phyloP scores from a whole-genome alignment of 2,888 invertebrate species.

The Euplagia quadripunctaria region DNA sequence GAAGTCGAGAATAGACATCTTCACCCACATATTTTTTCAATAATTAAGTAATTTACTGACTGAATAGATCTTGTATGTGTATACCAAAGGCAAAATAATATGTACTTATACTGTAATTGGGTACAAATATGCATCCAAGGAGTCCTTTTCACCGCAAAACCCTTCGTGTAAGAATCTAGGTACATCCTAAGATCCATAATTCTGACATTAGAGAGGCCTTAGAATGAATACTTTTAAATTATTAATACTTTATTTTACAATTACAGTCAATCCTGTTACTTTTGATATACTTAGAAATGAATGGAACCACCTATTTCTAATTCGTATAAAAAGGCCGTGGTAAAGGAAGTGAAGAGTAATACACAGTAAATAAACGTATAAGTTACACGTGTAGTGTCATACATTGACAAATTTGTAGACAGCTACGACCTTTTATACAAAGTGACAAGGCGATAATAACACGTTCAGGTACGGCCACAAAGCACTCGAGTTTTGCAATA shows the following conservation, averaged over 20 bases:
- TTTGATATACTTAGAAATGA: background rate
- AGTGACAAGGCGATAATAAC: constrained; percentile 54
- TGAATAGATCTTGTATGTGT: background rate
- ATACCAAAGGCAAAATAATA: constrained; percentile 3
- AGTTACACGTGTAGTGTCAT: constrained; percentile 59
- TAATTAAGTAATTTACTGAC: constrained; percentile 13
- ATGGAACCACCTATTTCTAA: background rate
- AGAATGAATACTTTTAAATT: too few species aligned
- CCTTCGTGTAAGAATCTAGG: too few species aligned
- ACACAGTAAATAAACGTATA: constrained; percentile 39
- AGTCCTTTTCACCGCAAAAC: too few species aligned
- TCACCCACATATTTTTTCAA: background rate
- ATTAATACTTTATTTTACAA: too few species aligned
- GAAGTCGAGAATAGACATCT: constrained; percentile 4
- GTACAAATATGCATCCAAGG: too few species aligned
- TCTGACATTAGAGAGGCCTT: too few species aligned
- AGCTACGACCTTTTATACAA: constrained; percentile 56
- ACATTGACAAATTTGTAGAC: constrained; percentile 62
- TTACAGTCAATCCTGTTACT: too few species aligned
- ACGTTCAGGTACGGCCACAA: constrained; percentile 27
- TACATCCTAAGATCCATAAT: too few species aligned
- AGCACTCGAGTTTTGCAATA: constrained; percentile 1
- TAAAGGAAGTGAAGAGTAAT: constrained; percentile 29
- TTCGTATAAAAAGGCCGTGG: background rate
- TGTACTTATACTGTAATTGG: background rate